Conservation (phyloP, 2,797 vertebrate species). For the Vireo griseus region DNA sequence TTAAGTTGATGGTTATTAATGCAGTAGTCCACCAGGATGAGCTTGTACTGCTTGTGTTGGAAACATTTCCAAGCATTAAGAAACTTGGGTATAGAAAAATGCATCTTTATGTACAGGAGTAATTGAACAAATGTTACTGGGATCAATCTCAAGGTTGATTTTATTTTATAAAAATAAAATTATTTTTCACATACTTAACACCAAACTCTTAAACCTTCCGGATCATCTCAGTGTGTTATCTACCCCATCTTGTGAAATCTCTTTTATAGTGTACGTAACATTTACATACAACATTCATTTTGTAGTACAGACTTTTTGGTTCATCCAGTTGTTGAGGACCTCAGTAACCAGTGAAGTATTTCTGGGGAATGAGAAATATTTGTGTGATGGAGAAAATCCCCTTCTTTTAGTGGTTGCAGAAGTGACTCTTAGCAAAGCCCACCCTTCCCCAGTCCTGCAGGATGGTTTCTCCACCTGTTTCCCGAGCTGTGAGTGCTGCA, state of each 20-base stretch:
- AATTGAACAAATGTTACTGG: background rate
- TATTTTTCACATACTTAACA: background rate
- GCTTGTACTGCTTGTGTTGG: background rate
- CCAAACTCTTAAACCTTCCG: background rate
- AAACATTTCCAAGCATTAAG: background rate
- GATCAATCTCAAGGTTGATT: background rate
- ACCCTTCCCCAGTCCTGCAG: background rate
- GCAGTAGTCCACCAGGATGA: background rate
- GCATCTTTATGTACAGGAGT: background rate
- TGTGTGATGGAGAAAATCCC: background rate
- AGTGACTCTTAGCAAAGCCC: background rate
- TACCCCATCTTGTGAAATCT: background rate
- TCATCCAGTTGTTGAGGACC: background rate
- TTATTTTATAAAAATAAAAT: too few relatives aligned
- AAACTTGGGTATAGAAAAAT: background rate
- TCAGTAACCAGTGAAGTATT: background rate
- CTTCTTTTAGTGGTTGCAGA: background rate
- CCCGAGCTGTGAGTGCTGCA: background rate
- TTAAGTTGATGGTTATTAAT: background rate
- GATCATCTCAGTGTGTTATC: background rate
- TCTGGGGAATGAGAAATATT: rapidly evolving
- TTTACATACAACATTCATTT: background rate
- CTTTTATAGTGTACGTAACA: background rate
- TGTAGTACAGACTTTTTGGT: background rate
- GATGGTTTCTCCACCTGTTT: background rate